Percentiles rank a stretch among this genome's conserved stretches.
Evolutionary conservation across 2,888 invertebrate genomes (phyloP).

Genomic region (Oegoconia quadripuncta): DNA sequence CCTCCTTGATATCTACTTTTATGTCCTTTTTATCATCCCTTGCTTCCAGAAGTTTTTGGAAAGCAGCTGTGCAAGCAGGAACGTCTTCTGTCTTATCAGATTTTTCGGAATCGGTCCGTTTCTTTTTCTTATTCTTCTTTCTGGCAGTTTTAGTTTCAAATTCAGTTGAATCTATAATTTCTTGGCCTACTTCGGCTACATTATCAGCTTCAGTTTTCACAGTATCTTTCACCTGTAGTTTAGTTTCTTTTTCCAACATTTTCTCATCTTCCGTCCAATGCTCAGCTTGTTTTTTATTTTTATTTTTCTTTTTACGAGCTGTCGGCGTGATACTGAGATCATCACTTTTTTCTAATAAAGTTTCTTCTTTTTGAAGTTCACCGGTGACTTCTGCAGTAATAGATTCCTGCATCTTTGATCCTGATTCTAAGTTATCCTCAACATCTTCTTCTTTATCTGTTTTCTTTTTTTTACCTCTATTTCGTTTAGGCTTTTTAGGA

Average conservation of each 20-base stretch:
- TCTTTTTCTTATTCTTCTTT: conserved; percentile 68
- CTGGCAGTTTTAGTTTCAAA: conserved; percentile 37
- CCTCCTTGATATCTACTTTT: neutral
- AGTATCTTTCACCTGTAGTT: conserved; percentile 5
- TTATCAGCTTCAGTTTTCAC: conserved; percentile 9
- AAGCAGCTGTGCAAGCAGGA: conserved; percentile 48
- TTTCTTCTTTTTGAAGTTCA: conserved; percentile 16
- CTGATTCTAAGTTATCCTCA: conserved; percentile 25
- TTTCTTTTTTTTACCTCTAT: conserved; percentile 65
- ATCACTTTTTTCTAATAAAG: conserved; percentile 12
- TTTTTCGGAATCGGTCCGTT: conserved; percentile 55
- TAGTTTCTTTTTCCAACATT: conserved; percentile 8
- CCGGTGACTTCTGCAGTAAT: neutral
- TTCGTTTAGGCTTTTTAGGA: conserved; percentile 71
- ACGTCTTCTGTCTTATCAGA: conserved; percentile 50
- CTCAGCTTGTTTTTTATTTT: conserved; percentile 41
- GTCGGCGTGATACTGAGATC: conserved; percentile 32
- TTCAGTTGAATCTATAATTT: conserved; percentile 22
- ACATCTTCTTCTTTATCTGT: conserved; percentile 30
- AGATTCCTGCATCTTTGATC: conserved; percentile 1
- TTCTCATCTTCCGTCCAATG: conserved; percentile 6
- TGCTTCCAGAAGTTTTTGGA: conserved; percentile 41
- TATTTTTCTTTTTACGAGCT: conserved; percentile 63
- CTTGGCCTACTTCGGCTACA: conserved; percentile 12
- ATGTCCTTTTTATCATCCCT: conserved; percentile 26